Conservation (phyloP, 2,797 vertebrate genomes). For the Trichosurus vulpecula region DNA sequence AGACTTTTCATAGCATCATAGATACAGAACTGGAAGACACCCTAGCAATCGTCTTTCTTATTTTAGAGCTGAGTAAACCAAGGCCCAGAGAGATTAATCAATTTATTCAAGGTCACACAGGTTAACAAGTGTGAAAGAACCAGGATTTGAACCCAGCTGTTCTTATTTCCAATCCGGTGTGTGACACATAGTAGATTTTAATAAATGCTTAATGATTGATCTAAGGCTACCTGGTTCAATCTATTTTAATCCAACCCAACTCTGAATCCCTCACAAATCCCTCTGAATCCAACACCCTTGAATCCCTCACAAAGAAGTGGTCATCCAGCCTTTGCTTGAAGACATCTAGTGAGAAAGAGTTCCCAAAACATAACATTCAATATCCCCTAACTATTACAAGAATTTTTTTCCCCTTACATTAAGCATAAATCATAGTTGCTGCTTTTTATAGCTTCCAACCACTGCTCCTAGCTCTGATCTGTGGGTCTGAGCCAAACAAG, state of each 20-base stretch:
- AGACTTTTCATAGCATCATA: background rate
- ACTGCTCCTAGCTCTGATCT: background rate
- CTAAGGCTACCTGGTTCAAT: background rate
- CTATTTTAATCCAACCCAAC: background rate
- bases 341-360: background rate
- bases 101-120: background rate
- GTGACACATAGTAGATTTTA: background rate
- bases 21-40: background rate
- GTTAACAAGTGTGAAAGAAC: background rate
- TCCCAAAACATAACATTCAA: background rate
- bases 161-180: background rate
- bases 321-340: background rate
- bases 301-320: background rate
- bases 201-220: background rate
- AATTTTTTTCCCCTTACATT: background rate
- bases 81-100: background rate
- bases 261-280: background rate
- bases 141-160: background rate
- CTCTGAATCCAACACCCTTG: too few relatives aligned
- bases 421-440: background rate
- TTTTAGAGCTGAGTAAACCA: background rate
- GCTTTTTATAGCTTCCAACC: background rate
- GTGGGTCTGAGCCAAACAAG: background rate
- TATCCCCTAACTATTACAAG: background rate
- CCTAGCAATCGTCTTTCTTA: background rate